These are phyloP conservation scores for Sarcophaga peregrina DNA, from an alignment of 1,140 invertebrate genomes.

Conservation along the genomic window DNA sequence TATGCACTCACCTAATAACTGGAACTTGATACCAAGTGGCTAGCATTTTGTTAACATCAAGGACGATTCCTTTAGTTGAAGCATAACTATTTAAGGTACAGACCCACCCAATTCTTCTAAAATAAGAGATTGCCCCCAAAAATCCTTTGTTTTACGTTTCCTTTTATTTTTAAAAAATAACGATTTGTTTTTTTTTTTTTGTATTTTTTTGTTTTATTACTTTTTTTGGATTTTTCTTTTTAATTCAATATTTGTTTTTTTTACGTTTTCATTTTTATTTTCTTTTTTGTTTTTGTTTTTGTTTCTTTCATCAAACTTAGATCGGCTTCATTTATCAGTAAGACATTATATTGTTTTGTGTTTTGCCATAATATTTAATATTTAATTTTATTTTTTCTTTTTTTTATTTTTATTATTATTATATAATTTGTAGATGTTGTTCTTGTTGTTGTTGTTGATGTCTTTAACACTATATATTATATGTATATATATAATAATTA, in stretches of 20 bases:
- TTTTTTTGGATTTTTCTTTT: constrained; percentile 36
- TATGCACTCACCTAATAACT: too few species aligned
- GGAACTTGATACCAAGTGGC: too few species aligned
- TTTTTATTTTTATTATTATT: neutral
- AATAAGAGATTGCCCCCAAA: too few species aligned
- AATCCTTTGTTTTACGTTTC: too few species aligned
- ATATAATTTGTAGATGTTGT: constrained; percentile 1
- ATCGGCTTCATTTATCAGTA: neutral
- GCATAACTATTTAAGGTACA: too few species aligned
- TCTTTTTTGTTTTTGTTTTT: constrained; percentile 10
- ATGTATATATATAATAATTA: constrained; percentile 1
- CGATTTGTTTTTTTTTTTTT: neutral
- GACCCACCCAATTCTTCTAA: too few species aligned
- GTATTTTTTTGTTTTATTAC: constrained; percentile 27
- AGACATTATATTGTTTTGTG: too few species aligned
- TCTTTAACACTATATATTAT: constrained; percentile 3
- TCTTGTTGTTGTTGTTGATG: neutral
- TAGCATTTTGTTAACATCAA: too few species aligned
- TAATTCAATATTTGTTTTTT: constrained; percentile 28
- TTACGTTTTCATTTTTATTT: neutral
- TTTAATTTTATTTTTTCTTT: neutral
- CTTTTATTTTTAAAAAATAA: neutral
- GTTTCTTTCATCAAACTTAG: neutral
- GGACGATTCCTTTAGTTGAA: too few species aligned
- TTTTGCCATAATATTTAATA: too few species aligned